phyloP scores from a whole-genome alignment of 2,113 vertebrate species.

The Aramus guarauna region DNA sequence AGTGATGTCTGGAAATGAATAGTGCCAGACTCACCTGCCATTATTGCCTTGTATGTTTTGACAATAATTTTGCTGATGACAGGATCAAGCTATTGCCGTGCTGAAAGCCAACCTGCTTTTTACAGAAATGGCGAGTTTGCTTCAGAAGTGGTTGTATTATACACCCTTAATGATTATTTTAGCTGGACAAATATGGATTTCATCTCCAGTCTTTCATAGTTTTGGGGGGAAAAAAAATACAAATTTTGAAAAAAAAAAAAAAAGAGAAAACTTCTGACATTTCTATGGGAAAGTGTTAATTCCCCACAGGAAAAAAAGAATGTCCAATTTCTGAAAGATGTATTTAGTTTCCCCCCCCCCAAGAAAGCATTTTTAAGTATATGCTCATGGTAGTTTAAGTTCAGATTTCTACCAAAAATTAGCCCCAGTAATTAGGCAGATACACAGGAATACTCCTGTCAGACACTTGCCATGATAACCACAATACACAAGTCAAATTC shows the following conservation, averaged over 20 bases:
- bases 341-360: not conserved
- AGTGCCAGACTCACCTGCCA: not conserved
- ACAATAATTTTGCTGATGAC: not conserved
- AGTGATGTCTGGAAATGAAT: not conserved
- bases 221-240: accelerated
- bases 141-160: not conserved
- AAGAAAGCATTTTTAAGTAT: not conserved
- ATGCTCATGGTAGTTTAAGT: not conserved
- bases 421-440: not conserved
- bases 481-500: not conserved
- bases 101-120: not conserved
- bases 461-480: not conserved
- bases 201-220: too few species aligned
- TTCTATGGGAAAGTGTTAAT: not conserved
- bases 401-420: not conserved
- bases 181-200: not conserved
- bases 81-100: not conserved
- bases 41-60: not conserved
- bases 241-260: not conserved
- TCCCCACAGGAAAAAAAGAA: too few species aligned
- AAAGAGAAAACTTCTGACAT: not conserved
- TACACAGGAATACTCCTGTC: not conserved
- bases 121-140: not conserved
- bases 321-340: not conserved
- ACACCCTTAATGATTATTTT: not conserved